Evolutionary conservation across 2,113 vertebrate species (phyloP), one percentile per base, ranked within the genome.

Genomic region (Gymnocephalus cernua): DNA sequence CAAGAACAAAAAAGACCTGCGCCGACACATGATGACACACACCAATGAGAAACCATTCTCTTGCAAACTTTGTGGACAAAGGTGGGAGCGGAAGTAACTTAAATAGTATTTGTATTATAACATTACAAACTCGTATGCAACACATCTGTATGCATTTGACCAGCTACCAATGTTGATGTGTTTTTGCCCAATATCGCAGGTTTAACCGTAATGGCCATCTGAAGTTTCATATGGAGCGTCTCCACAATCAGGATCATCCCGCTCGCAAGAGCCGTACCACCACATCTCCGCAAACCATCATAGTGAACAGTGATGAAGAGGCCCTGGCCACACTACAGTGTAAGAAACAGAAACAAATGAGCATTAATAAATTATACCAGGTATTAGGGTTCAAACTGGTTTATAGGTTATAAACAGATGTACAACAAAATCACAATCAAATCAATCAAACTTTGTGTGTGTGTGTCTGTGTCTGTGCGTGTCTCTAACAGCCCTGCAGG

Each of bases 41-140:
- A 99, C 98, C 91, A 99, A 99, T 0, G 98, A 99, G 94, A 99
- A 99, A 93, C 98, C 98, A n/a, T 99, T 99, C 0, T 91, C 93
- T 0, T 99, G 98, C 85, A 96, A 96, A 77, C 82, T 99, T 82
- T 99, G 98, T 13, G 97, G 97, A 61, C 98, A 99, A 93, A 99
- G 98, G 98, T 99, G 77, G 71, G 94, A 19, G 29, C n/a, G 23
- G 14, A 45, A 41, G 6, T 50, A 1, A 23, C 16, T 80, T 21
- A 1, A 27, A 19, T 71, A 0, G 14, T 47, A 32, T 35, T 32
- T 14, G 4, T 7, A 53, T 35, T 4, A 38, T 35, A 48, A 29
- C 27, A 48, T 27, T 9, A 50, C 3, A 13, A 41, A 11, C 19
- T 15, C 9, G 14, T 11, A 64, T 65, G 4, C 16, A 1, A 51